Percentiles rank a stretch among this genome's conserved stretches.
These are phyloP conservation scores for Eudemis profundana DNA, from an alignment of 2,888 invertebrate species.

Conservation along the genomic window DNA sequence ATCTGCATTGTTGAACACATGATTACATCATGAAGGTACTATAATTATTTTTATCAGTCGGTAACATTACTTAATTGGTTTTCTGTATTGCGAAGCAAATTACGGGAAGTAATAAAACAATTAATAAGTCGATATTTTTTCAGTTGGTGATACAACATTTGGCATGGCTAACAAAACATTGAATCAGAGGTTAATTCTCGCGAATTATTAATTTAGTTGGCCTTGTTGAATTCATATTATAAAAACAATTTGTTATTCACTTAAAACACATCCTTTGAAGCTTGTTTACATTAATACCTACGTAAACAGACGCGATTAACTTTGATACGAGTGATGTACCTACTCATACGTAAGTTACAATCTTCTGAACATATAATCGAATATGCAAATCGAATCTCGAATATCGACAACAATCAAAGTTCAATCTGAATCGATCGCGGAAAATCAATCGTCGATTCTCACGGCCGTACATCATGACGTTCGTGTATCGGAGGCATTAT, in stretches of 20 bases:
- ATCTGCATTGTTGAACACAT: neutral
- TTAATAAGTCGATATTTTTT: conserved; percentile 5
- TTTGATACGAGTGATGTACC: conserved; percentile 24
- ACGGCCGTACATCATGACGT: conserved; percentile 81
- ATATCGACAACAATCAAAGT: conserved; percentile 66
- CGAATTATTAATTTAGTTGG: conserved; percentile 10
- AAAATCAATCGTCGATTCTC: conserved; percentile 81
- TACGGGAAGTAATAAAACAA: conserved; percentile 28
- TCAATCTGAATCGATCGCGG: conserved; percentile 70
- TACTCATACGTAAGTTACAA: conserved; percentile 19
- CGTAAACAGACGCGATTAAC: conserved; percentile 19
- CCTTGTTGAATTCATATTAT: conserved; percentile 11
- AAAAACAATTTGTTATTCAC: conserved; percentile 1
- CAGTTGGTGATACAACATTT: conserved; percentile 10
- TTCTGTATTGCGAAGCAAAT: conserved; percentile 14
- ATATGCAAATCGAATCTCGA: conserved; percentile 64
- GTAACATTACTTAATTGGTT: conserved; percentile 6
- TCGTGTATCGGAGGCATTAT: conserved; percentile 81
- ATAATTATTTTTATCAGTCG: neutral
- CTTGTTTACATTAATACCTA: conserved; percentile 23
- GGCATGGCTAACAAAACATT: conserved; percentile 21
- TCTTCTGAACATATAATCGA: conserved; percentile 52
- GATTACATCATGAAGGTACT: neutral
- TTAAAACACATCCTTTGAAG: conserved; percentile 5
- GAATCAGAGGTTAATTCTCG: conserved; percentile 10